phyloP scores from a whole-genome alignment of 2,888 invertebrate species.

The Xylocampa areola region DNA sequence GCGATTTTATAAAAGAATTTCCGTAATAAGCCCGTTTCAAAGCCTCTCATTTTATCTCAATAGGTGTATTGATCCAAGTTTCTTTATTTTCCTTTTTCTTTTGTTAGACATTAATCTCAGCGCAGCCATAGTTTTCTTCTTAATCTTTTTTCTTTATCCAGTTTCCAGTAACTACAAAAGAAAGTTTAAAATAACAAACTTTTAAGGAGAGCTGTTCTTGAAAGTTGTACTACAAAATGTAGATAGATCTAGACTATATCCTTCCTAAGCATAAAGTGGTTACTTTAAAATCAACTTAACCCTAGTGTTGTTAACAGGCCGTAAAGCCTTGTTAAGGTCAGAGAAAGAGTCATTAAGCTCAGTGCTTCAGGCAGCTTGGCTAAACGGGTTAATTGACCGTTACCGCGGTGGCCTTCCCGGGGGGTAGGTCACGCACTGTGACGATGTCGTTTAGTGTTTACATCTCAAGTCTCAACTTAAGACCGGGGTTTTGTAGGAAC shows the following conservation, averaged over 20 bases:
- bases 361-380: constrained; percentile 22
- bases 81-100: background rate
- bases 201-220: background rate
- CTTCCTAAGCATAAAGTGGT: constrained; percentile 25
- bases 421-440: constrained; percentile 25
- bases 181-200: background rate
- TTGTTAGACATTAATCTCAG: constrained; percentile 22
- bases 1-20: background rate
- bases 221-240: constrained; percentile 12
- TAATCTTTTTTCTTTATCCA: constrained; percentile 2
- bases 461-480: constrained; percentile 32
- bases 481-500: constrained; percentile 5
- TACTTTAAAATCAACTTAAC: constrained; percentile 37
- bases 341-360: constrained; percentile 56
- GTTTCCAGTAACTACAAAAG: constrained; percentile 12
- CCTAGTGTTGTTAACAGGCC: constrained; percentile 29
- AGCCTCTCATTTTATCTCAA: background rate
- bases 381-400: constrained; percentile 50
- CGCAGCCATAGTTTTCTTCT: constrained; percentile 11
- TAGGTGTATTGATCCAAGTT: constrained; percentile 8
- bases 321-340: constrained; percentile 40
- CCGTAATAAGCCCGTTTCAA: background rate
- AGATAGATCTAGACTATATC: constrained; percentile 17
- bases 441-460: constrained; percentile 21
- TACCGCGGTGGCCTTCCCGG: constrained; percentile 16